A percentile compares a stretch with the other conserved stretches of the same genome.
Evolutionary conservation across 1,140 invertebrate genomes (phyloP).

Genomic region (Geopemphigus sp.): DNA sequence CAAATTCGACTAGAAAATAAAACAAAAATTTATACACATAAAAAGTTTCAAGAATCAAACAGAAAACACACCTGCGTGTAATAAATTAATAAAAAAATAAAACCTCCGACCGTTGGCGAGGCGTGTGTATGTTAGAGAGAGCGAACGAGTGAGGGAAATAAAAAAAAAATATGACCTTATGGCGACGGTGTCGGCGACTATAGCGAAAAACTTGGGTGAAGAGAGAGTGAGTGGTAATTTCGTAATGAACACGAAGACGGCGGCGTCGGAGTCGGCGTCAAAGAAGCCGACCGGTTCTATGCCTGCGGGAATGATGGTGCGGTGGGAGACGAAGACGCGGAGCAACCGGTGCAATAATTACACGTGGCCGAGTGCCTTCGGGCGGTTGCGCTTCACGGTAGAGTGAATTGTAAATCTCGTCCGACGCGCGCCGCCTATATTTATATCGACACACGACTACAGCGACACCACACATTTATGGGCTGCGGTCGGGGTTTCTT

Average conservation of each 20-base stretch:
- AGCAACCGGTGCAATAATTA: slow-evolving; percentile 48
- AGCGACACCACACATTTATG: neutral
- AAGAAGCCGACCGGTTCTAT: slow-evolving; percentile 41
- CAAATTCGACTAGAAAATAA: slow-evolving; percentile 3
- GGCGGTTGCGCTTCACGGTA: slow-evolving; percentile 45
- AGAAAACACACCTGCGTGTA: slow-evolving; percentile 30
- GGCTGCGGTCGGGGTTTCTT: neutral
- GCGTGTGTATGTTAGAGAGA: no score
- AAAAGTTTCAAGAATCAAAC: slow-evolving; percentile 32
- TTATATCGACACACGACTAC: neutral
- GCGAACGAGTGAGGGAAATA: neutral
- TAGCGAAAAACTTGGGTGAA: neutral
- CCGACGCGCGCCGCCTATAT: slow-evolving; percentile 11
- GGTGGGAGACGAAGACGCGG: neutral
- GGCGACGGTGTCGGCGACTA: neutral
- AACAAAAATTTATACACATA: neutral
- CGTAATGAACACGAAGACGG: slow-evolving; percentile 44
- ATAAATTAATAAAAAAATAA: slow-evolving; percentile 42
- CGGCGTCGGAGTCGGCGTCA: slow-evolving; percentile 33
- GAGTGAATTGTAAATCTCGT: slow-evolving; percentile 47
- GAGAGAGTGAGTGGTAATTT: slow-evolving; percentile 32
- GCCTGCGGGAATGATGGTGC: neutral
- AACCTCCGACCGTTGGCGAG: neutral
- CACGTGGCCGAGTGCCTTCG: slow-evolving; percentile 39
- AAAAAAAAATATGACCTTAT: slow-evolving; percentile 8